These are phyloP conservation scores for Plectus sambesii DNA, from an alignment of 1,140 invertebrate genomes.

Conservation along the genomic window DNA sequence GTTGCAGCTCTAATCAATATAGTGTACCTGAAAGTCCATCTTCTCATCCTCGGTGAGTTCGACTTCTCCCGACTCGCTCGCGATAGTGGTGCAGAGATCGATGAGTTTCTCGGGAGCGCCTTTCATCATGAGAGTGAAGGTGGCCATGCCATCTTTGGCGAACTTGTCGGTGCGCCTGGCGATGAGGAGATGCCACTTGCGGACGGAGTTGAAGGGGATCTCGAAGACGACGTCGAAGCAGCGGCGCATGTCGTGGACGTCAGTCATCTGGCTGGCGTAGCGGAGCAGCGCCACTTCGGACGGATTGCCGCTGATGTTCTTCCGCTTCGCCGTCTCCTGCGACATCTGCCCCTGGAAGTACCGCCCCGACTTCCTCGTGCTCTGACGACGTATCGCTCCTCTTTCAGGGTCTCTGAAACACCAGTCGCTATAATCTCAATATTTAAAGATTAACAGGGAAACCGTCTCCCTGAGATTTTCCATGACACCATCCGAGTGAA, in stretches of 20 bases:
- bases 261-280: slow-evolving; percentile 24
- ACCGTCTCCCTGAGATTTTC: neutral
- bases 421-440: slow-evolving; percentile 19
- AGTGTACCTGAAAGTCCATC: slow-evolving; percentile 30
- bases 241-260: slow-evolving; percentile 25
- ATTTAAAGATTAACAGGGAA: slow-evolving; percentile 3
- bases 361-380: slow-evolving; percentile 13
- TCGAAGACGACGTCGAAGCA: slow-evolving; percentile 33
- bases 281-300: slow-evolving; percentile 34
- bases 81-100: slow-evolving; percentile 79
- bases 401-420: slow-evolving; percentile 12
- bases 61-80: slow-evolving; percentile 18
- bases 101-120: slow-evolving; percentile 94
- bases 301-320: slow-evolving; percentile 27
- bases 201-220: slow-evolving; percentile 47
- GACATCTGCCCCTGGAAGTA: slow-evolving; percentile 10
- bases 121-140: slow-evolving; percentile 95
- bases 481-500: no score
- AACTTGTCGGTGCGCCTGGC: slow-evolving; percentile 66
- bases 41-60: slow-evolving; percentile 22
- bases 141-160: slow-evolving; percentile 54
- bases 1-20: slow-evolving; percentile 72
- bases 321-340: slow-evolving; percentile 18
- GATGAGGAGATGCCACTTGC: slow-evolving; percentile 60
- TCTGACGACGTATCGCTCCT: no score